phyloP scores from a whole-genome alignment of 2,113 vertebrate species.

The Plotosus lineatus region DNA sequence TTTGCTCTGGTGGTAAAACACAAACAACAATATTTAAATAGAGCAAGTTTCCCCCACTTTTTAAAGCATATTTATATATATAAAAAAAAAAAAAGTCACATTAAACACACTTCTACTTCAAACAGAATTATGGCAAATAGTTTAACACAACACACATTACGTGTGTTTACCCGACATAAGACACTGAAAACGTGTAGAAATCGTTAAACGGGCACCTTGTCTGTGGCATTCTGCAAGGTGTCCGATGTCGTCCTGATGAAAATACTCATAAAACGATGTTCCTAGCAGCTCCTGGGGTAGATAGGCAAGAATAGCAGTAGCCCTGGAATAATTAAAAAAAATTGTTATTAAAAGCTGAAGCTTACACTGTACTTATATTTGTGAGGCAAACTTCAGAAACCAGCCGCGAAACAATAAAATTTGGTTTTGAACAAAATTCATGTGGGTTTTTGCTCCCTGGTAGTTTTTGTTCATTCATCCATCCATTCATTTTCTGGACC shows the following conservation, averaged over 20 bases:
- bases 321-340: slow-evolving; percentile 70
- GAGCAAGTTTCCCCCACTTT: neutral
- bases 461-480: no score
- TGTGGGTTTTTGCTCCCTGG: no score
- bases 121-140: no score
- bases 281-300: slow-evolving; percentile 97
- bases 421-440: no score
- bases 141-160: no score
- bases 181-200: neutral
- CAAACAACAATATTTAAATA: neutral
- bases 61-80: no score
- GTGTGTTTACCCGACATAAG: no score
- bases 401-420: neutral
- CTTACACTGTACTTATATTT: neutral
- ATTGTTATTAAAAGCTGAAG: neutral
- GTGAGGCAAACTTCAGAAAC: neutral
- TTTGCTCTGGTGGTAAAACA: neutral
- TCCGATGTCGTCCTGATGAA: slow-evolving; percentile 96
- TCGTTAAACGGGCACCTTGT: slow-evolving; percentile 80
- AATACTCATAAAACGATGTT: slow-evolving; percentile 99
- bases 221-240: slow-evolving; percentile 95
- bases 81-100: no score
- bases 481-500: no score
- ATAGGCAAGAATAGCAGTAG: slow-evolving; percentile 97
- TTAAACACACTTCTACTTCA: no score